Conservation (phyloP, 2,888 invertebrate genomes). For the Plebejus melissa region DNA sequence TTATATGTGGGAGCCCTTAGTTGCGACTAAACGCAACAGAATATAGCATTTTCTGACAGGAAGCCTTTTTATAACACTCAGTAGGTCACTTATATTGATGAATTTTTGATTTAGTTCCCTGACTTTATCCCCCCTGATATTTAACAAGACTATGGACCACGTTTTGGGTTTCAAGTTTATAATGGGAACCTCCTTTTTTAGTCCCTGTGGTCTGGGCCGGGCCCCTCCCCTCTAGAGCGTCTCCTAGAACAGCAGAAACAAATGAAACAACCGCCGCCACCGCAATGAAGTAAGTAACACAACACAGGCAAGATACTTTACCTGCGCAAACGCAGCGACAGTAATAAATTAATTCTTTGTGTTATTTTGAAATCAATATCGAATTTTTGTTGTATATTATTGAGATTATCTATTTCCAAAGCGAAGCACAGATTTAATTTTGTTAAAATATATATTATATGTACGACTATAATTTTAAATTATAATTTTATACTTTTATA, state of each 20-base stretch:
- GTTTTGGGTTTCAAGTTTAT: background rate
- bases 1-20: too few species aligned
- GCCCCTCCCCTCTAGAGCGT: slow-evolving; percentile 88
- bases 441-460: background rate
- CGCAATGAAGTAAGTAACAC: slow-evolving; percentile 48
- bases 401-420: background rate
- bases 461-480: too few species aligned
- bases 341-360: background rate
- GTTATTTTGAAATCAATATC: background rate
- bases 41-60: too few species aligned
- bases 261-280: slow-evolving; percentile 60
- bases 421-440: background rate
- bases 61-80: too few species aligned
- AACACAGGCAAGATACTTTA: background rate
- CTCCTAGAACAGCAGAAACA: slow-evolving; percentile 89
- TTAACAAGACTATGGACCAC: background rate
- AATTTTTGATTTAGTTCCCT: too few species aligned
- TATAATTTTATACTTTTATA: background rate
- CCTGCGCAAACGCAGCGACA: background rate
- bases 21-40: too few species aligned
- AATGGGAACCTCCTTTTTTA: slow-evolving; percentile 48
- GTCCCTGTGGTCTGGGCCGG: slow-evolving; percentile 88
- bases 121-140: too few species aligned
- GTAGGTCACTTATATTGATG: too few species aligned
- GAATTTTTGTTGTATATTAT: background rate